phyloP scores from a whole-genome alignment of 2,888 invertebrate genomes.

The Agonum fuliginosum region DNA sequence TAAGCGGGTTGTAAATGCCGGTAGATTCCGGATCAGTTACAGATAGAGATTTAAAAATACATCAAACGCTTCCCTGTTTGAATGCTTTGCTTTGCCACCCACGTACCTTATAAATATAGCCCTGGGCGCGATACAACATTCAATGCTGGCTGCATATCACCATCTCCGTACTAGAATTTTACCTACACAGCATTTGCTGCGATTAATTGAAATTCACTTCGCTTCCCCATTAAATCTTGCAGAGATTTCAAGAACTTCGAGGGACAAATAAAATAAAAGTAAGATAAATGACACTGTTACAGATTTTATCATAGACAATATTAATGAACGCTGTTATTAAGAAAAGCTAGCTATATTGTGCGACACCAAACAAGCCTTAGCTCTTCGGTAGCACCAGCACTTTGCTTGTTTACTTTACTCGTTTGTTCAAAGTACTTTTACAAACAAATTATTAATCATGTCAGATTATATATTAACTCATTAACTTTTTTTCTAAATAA shows the following conservation, averaged over 20 bases:
- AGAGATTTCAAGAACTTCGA: not conserved
- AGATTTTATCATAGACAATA: conserved; percentile 29
- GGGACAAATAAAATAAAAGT: conserved; percentile 7
- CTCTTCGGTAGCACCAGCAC: too few relatives aligned
- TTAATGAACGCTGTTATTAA: not conserved
- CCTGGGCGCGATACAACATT: not conserved
- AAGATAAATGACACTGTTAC: conserved; percentile 5
- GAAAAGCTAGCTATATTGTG: too few relatives aligned
- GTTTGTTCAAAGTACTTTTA: too few relatives aligned
- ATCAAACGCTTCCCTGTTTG: conserved; percentile 27
- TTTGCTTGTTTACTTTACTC: too few relatives aligned
- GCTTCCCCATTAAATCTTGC: conserved; percentile 24
- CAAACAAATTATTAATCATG: too few relatives aligned
- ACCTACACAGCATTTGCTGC: not conserved
- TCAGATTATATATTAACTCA: too few relatives aligned
- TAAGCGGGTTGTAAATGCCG: conserved; percentile 8
- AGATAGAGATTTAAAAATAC: conserved; percentile 24
- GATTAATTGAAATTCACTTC: conserved; percentile 23
- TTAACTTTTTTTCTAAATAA: too few relatives aligned
- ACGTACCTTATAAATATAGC: conserved; percentile 20
- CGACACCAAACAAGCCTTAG: too few relatives aligned
- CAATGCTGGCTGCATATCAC: not conserved
- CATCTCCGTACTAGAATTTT: not conserved
- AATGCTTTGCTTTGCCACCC: conserved; percentile 16
- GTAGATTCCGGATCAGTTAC: conserved; percentile 11